Evolutionary conservation across 2,797 vertebrate species (phyloP).

Genomic region (Gallirallus australis): DNA sequence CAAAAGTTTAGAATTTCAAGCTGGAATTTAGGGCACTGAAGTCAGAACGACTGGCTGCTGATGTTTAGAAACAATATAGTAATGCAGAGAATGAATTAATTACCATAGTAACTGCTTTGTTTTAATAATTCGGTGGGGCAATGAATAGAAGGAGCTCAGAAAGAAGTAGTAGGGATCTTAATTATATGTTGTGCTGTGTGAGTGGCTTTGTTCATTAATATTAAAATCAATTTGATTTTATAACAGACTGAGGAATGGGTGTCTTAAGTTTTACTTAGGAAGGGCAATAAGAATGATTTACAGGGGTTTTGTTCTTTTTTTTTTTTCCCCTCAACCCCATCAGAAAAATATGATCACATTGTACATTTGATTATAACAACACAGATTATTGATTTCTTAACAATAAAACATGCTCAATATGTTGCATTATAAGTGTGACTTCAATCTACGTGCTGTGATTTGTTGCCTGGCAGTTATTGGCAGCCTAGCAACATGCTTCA

Average conservation of each 20-base stretch:
- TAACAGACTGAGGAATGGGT: constrained; percentile 31
- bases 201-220: constrained; percentile 66
- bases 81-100: constrained; percentile 71
- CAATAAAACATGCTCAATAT: constrained; percentile 29
- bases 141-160: constrained; percentile 59
- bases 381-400: constrained; percentile 46
- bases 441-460: constrained; percentile 19
- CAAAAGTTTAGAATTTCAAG: constrained; percentile 65
- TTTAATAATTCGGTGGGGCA: constrained; percentile 71
- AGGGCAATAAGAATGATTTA: constrained; percentile 4
- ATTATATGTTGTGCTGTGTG: constrained; percentile 54
- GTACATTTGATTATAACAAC: constrained; percentile 36
- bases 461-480: constrained; percentile 66
- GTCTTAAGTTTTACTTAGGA: constrained; percentile 2
- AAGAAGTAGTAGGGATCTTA: constrained; percentile 71
- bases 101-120: constrained; percentile 77
- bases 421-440: constrained; percentile 26
- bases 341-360: neutral
- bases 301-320: neutral
- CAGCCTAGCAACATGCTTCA: constrained; percentile 59
- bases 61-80: constrained; percentile 72
- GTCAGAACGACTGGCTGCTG: constrained; percentile 19
- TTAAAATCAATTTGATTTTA: constrained; percentile 66
- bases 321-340: neutral
- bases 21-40: constrained; percentile 68